phyloP scores from a whole-genome alignment of 1,140 invertebrate genomes.

The Panonychus citri region DNA sequence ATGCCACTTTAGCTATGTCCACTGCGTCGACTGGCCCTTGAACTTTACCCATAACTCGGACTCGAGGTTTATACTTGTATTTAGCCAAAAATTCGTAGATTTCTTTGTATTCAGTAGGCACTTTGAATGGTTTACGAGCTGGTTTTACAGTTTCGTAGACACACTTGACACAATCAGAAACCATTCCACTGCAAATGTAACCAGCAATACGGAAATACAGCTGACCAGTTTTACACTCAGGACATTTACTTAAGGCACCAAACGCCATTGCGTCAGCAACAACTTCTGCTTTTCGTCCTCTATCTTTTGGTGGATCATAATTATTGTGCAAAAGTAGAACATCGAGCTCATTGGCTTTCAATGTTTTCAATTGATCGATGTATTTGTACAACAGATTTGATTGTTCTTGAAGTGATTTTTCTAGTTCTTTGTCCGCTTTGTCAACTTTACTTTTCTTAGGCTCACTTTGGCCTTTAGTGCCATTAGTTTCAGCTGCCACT shows the following conservation, averaged over 20 bases:
- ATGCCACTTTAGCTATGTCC: too few species aligned
- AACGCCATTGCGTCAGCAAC: constrained; percentile 64
- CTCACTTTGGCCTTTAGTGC: too few species aligned
- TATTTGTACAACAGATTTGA: constrained; percentile 31
- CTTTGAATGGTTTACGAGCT: constrained; percentile 40
- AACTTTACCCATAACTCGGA: background rate
- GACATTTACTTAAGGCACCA: constrained; percentile 52
- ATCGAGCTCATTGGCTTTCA: constrained; percentile 10
- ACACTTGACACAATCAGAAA: constrained; percentile 80
- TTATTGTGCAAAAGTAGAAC: constrained; percentile 20
- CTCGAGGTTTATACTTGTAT: constrained; percentile 9
- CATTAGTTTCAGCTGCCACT: too few species aligned
- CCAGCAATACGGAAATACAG: constrained; percentile 42
- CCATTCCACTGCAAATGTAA: constrained; percentile 52
- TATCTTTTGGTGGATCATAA: constrained; percentile 34
- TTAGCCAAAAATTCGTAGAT: constrained; percentile 34
- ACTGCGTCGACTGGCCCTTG: background rate
- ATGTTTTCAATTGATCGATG: constrained; percentile 15
- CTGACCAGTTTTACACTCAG: constrained; percentile 45
- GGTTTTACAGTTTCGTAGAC: constrained; percentile 43
- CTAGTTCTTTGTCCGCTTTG: constrained; percentile 26
- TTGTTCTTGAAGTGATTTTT: constrained; percentile 46
- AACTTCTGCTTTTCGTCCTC: constrained; percentile 34
- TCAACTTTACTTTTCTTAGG: too few species aligned
- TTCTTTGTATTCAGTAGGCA: constrained; percentile 41